Base-by-base conservation (phyloP, 2,888 invertebrate genomes). In the Hoplodrina blanda region DNA sequence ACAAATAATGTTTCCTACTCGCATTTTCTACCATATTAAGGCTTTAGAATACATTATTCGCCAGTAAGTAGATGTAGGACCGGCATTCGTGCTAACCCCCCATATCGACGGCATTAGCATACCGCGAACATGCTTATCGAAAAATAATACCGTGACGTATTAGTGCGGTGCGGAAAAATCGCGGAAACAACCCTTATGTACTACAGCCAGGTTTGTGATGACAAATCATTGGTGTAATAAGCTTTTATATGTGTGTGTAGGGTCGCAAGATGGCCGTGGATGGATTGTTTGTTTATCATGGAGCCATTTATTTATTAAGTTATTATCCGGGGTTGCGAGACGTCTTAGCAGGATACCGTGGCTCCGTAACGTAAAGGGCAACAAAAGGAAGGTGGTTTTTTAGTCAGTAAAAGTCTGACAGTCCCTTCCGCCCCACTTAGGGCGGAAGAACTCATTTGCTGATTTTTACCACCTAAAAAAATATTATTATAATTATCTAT, bases 51-150 rank as follows among this genome's bases (percentile, higher is more conserved):
- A 69, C 20, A 67, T 79, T 69, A 79, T 66, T 61, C 54, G 54
- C 19, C 25, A 13, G 53, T 10, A 11, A 30, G 41, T 55, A 75
- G 41, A 55, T 46, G 33, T 15, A 25, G n/a, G 54, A 19, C 15
- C 63, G 63, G 19, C 7, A 20, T 78, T 76, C 79, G 82, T 79
- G 82, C 68, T 44, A 55, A 4, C 55, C 52, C 57, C 17, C 81
- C 66, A 79, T 78, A 71, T 66, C 60, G 63, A 50, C 25, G 10
- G 56, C 49, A 79, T 81, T 70, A 82, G 69, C 76, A 76, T 76
- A 75, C 53, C 33, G 60, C 4, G 65, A 53, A 60, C 54, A 63
- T 52, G 61, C 67, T 70, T 73, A 62, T 66, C 66, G 64, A 37
- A 67, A 55, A 78, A 76, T 55, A 60, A 63, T 53, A 76, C 64